Base-by-base conservation (phyloP, 1,140 invertebrate species). In the Brachionus asplanchnoidis region DNA sequence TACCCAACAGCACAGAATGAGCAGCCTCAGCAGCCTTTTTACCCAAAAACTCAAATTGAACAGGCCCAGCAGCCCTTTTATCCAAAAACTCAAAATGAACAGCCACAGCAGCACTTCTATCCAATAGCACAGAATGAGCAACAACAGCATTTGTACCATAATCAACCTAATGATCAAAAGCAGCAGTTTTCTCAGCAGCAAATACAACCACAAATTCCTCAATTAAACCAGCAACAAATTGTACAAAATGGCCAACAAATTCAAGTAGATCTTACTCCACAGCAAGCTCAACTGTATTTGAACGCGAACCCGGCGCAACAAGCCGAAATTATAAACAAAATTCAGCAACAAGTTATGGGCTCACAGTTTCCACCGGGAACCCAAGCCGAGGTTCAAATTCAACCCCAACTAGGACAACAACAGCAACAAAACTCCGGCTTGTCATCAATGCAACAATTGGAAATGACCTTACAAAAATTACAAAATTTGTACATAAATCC, bases 281-380 rank as follows among this genome's bases (percentile, higher is more conserved):
- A 73, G 8, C 68, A 73, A 17, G 68, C 68, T 73, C 68, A 73
- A n/a, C 68, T 42, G 42, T 73, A 44, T 73, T 42, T 73, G 28
- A 73, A 73, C 44, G 44, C 68, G 42, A 40, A 36, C 6, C 68
- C 68, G 42, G 68, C 68, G 1, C 68, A 73, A 73, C 68, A 73
- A 73, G 68, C 68, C 12, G 68, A 73, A 42, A 73, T 73, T 17
- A 73, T 73, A 40, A n/a, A 2, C 14, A 36, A 73, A 73, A 40
- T 73, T 40, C 68, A 73, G 32, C 68, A 73, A 20, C 68, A 73
- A 73, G 68, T 73, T 42, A 8, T 73, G 9, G 9, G 32, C 12
- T 44, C 68, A 2, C 68, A 68, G 6, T 12, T 68, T 32, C 66
- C 66, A 32, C n/a, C 68, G 2, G 32, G 40, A 23, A 73, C 28